A percentile compares a stretch with the other conserved stretches of the same genome.
Conservation (phyloP, 2,888 invertebrate genomes). For the Pseudanteris insignis region DNA sequence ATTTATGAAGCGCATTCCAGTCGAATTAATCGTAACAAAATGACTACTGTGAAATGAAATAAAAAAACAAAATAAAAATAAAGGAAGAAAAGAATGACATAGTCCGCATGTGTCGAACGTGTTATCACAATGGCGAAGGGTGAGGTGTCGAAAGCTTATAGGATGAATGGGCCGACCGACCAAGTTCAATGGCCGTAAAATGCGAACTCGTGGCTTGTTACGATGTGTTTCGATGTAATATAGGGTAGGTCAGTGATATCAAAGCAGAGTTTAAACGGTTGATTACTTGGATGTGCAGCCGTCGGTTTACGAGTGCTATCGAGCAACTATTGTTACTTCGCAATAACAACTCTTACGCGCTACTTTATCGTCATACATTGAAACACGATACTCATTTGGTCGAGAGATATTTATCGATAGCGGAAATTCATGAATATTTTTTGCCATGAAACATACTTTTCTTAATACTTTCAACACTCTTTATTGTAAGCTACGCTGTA, state of each 20-base stretch:
- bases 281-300: slow-evolving; percentile 47
- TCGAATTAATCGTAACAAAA: slow-evolving; percentile 3
- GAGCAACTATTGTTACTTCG: slow-evolving; percentile 14
- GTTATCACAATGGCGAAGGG: slow-evolving; percentile 22
- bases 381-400: no score
- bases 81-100: slow-evolving; percentile 1
- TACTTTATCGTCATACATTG: no score
- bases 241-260: slow-evolving; percentile 35
- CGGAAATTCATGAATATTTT: no score
- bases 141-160: slow-evolving; percentile 30
- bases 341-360: slow-evolving; percentile 4
- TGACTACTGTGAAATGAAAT: no score
- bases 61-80: no score
- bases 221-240: slow-evolving; percentile 25
- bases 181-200: slow-evolving; percentile 36
- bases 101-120: slow-evolving; percentile 13
- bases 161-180: slow-evolving; percentile 35
- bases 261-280: slow-evolving; percentile 53
- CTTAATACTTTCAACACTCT: neutral
- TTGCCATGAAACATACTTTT: neutral
- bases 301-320: slow-evolving; percentile 11
- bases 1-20: slow-evolving; percentile 5
- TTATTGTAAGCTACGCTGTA: no score
- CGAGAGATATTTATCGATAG: no score
- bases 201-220: slow-evolving; percentile 27